These are phyloP conservation scores for Butorides virescens DNA, from an alignment of 2,113 vertebrate genomes.

Conservation along the genomic window DNA sequence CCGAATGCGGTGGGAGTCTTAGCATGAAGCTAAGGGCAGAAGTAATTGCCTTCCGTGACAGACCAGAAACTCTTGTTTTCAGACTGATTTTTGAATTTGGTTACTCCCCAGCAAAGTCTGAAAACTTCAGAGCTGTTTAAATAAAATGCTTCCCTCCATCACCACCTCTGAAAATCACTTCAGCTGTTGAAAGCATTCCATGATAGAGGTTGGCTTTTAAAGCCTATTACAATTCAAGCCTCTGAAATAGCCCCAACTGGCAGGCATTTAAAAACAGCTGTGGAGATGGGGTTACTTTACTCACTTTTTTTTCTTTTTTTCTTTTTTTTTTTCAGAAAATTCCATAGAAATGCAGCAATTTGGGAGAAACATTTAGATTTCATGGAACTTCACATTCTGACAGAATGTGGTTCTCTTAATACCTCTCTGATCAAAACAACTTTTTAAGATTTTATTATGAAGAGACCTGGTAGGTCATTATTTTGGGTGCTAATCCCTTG, in stretches of 20 bases:
- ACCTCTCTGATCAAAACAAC: not conserved
- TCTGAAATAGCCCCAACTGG: not conserved
- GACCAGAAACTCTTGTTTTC: not conserved
- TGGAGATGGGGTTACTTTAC: not conserved
- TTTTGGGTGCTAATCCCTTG: not conserved
- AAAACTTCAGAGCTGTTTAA: not conserved
- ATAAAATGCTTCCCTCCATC: not conserved
- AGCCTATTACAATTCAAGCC: not conserved
- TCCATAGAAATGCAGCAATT: not conserved
- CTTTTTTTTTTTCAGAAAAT: not conserved
- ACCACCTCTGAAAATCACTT: not conserved
- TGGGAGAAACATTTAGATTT: not conserved
- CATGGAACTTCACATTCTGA: not conserved
- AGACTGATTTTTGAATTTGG: not conserved
- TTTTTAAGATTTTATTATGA: not conserved
- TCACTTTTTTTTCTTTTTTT: not conserved
- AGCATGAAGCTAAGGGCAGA: not conserved
- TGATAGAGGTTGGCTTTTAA: not conserved
- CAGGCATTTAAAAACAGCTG: not conserved
- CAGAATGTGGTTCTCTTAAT: not conserved
- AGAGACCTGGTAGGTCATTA: not conserved
- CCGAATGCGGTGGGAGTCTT: not conserved
- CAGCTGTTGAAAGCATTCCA: not conserved
- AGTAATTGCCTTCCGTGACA: not conserved
- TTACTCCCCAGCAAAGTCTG: not conserved